A percentile compares a stretch with the other conserved stretches of the same genome.
Conservation (phyloP, 2,888 invertebrate species). For the Epinotia brunnichana region DNA sequence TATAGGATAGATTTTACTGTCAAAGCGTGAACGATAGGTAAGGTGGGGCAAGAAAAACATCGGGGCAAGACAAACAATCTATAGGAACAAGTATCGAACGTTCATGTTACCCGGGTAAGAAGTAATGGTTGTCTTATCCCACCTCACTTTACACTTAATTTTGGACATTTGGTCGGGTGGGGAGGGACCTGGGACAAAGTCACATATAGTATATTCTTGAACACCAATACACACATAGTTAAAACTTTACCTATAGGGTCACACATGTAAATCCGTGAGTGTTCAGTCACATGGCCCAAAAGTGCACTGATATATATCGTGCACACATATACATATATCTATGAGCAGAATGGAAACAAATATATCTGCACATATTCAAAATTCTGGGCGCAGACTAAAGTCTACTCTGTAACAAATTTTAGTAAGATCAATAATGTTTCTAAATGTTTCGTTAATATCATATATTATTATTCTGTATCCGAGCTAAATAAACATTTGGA, state of each 20-base stretch:
- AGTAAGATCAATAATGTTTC: constrained; percentile 12
- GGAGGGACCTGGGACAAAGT: constrained; percentile 39
- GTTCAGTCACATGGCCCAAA: constrained; percentile 26
- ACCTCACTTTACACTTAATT: constrained; percentile 15
- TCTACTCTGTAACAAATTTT: constrained; percentile 5
- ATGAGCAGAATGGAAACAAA: constrained; percentile 37
- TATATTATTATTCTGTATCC: constrained; percentile 7
- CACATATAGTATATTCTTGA: constrained; percentile 48
- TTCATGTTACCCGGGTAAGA: not conserved
- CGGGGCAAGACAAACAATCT: not conserved
- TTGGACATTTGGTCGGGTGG: constrained; percentile 44
- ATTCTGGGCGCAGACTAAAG: constrained; percentile 22
- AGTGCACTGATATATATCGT: constrained; percentile 24
- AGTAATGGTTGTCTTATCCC: not conserved
- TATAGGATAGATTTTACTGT: constrained; percentile 30
- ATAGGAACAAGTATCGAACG: constrained; percentile 1
- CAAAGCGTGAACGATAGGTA: constrained; percentile 27
- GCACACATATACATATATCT: constrained; percentile 32
- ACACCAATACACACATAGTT: constrained; percentile 59
- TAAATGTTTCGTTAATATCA: constrained; percentile 19
- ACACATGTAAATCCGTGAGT: constrained; percentile 26
- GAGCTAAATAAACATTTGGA: constrained; percentile 18
- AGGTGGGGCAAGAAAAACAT: constrained; percentile 19
- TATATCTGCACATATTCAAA: constrained; percentile 33
- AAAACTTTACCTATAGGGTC: constrained; percentile 38